Percentiles rank a stretch among this genome's conserved stretches.
phyloP scores from a whole-genome alignment of 2,888 invertebrate species.

The Drosophila anomalata region DNA sequence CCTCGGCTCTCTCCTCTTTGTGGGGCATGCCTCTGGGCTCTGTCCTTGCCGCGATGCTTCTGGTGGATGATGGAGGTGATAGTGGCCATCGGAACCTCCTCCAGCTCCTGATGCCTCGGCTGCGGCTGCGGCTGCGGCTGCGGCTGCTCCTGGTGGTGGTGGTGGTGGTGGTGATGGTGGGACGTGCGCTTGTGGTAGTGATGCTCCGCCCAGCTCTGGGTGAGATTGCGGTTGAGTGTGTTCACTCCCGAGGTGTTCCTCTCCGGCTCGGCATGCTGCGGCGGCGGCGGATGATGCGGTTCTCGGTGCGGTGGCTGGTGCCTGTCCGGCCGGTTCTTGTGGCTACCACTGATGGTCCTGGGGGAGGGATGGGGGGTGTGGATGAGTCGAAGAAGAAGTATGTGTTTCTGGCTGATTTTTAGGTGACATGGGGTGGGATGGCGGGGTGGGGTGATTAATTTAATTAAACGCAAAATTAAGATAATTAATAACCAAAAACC shows the following conservation, averaged over 20 bases:
- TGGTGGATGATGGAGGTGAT: neutral
- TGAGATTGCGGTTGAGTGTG: constrained; percentile 7
- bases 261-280: neutral
- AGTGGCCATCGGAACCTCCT: neutral
- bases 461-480: neutral
- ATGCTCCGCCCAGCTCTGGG: constrained; percentile 23
- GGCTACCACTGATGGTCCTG: constrained; percentile 17
- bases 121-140: neutral
- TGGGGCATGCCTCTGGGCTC: neutral
- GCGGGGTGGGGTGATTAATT: neutral
- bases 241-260: neutral
- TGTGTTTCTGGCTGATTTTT: neutral
- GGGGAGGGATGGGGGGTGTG: constrained; percentile 12
- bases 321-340: neutral
- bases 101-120: neutral
- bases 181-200: constrained; percentile 1
- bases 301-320: neutral
- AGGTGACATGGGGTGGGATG: neutral
- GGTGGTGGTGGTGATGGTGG: neutral
- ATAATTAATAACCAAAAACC: neutral
- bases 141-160: neutral
- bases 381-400: constrained; percentile 19
- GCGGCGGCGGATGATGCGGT: neutral
- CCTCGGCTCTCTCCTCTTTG: neutral
- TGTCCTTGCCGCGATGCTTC: neutral